These are phyloP conservation scores for Athrips mouffetella DNA, from an alignment of 2,888 invertebrate species.

Conservation along the genomic window DNA sequence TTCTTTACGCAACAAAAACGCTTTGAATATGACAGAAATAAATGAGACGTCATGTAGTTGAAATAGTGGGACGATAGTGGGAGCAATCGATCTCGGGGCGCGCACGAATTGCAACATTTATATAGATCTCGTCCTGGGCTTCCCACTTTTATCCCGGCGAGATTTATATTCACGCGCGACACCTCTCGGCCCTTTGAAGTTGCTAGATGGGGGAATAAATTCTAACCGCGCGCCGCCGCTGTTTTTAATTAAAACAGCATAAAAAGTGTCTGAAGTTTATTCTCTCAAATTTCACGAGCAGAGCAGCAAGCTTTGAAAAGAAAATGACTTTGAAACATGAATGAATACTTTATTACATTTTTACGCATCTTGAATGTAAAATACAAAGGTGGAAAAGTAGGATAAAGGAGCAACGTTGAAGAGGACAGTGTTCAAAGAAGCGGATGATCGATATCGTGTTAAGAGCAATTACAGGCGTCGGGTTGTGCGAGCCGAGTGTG, in stretches of 20 bases:
- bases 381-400: not conserved
- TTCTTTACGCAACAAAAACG: slow-evolving; percentile 44
- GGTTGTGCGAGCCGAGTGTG: slow-evolving; percentile 48
- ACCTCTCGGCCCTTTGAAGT: slow-evolving; percentile 72
- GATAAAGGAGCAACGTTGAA: slow-evolving; percentile 17
- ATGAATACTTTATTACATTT: slow-evolving; percentile 7
- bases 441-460: slow-evolving; percentile 34
- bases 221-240: slow-evolving; percentile 51
- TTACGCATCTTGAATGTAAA: not conserved
- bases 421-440: slow-evolving; percentile 19
- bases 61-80: slow-evolving; percentile 60
- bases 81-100: slow-evolving; percentile 62
- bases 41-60: slow-evolving; percentile 64
- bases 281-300: slow-evolving; percentile 8
- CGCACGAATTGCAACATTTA: slow-evolving; percentile 67
- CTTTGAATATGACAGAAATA: slow-evolving; percentile 62
- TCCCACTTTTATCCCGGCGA: slow-evolving; percentile 57
- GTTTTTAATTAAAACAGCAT: slow-evolving; percentile 71
- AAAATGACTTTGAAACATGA: slow-evolving; percentile 11
- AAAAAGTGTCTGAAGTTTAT: slow-evolving; percentile 45
- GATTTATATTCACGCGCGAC: slow-evolving; percentile 70
- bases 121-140: slow-evolving; percentile 56
- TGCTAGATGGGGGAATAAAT: slow-evolving; percentile 63
- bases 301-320: not conserved
- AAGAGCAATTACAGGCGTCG: slow-evolving; percentile 55